Evolutionary conservation across 1,140 invertebrate genomes (phyloP).

Genomic region (Trichonephila clavipes): DNA sequence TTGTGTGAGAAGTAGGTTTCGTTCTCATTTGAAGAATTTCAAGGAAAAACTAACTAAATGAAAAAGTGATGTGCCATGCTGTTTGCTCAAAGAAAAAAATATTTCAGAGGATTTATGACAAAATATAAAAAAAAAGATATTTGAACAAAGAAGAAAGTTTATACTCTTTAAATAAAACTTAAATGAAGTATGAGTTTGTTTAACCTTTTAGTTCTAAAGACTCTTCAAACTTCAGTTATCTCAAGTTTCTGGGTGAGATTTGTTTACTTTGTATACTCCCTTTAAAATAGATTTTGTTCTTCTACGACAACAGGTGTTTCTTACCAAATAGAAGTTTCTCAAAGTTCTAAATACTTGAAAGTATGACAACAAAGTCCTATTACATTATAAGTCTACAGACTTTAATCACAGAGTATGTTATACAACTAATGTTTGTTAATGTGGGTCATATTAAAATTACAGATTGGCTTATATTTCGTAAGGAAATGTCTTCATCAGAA

Average conservation of each 20-base stretch:
- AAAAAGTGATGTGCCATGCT: constrained; percentile 6
- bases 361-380: too few relatives aligned
- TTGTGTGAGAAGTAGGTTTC: not conserved
- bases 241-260: not conserved
- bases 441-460: too few relatives aligned
- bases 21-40: not conserved
- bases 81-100: not conserved
- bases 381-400: too few relatives aligned
- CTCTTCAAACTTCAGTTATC: not conserved
- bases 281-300: too few relatives aligned
- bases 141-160: constrained; percentile 9
- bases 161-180: constrained; percentile 16
- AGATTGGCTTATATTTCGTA: too few relatives aligned
- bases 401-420: too few relatives aligned
- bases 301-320: too few relatives aligned
- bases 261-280: not conserved
- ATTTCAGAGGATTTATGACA: not conserved
- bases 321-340: too few relatives aligned
- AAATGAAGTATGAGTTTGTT: not conserved
- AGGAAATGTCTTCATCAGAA: too few relatives aligned
- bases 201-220: not conserved
- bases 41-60: constrained; percentile 1
- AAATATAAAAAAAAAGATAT: not conserved
- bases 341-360: too few relatives aligned
- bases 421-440: too few relatives aligned